A percentile compares a stretch with the other conserved stretches of the same genome.
Conservation (phyloP, 2,113 vertebrate species). For the Rhea pennata region DNA sequence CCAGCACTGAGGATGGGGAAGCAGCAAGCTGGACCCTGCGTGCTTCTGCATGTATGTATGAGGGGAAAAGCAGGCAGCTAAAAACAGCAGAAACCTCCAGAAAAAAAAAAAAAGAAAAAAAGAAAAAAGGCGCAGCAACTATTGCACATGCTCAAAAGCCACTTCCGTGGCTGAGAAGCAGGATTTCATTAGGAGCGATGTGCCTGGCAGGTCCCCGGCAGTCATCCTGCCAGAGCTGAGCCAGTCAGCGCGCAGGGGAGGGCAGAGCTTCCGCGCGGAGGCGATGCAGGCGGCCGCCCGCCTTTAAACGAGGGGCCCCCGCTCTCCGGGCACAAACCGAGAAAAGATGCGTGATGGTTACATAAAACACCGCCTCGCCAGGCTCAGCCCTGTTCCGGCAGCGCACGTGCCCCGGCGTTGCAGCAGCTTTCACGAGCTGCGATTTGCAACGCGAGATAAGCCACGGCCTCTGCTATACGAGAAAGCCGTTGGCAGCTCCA, state of each 20-base stretch:
- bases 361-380: too few species aligned
- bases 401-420: too few species aligned
- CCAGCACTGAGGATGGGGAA: rapidly evolving
- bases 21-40: rapidly evolving
- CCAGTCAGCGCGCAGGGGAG: conserved; percentile 35
- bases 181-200: rapidly evolving
- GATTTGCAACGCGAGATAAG: not conserved
- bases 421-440: too few species aligned
- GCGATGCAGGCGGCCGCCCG: too few species aligned
- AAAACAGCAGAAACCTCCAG: conserved; percentile 40
- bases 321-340: too few species aligned
- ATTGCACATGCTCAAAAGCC: conserved; percentile 51
- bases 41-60: rapidly evolving
- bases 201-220: not conserved
- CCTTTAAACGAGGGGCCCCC: too few species aligned
- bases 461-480: not conserved
- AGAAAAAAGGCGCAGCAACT: not conserved
- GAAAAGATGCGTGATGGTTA: too few species aligned
- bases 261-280: not conserved
- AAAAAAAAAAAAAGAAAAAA: not conserved
- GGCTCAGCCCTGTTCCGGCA: too few species aligned
- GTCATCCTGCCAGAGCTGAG: not conserved
- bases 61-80: not conserved
- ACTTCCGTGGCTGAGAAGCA: conserved; percentile 24
- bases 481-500: not conserved